Percentiles rank a stretch among this genome's conserved stretches.
Conservation (phyloP, 2,113 vertebrate species). For the Grantiella picta region DNA sequence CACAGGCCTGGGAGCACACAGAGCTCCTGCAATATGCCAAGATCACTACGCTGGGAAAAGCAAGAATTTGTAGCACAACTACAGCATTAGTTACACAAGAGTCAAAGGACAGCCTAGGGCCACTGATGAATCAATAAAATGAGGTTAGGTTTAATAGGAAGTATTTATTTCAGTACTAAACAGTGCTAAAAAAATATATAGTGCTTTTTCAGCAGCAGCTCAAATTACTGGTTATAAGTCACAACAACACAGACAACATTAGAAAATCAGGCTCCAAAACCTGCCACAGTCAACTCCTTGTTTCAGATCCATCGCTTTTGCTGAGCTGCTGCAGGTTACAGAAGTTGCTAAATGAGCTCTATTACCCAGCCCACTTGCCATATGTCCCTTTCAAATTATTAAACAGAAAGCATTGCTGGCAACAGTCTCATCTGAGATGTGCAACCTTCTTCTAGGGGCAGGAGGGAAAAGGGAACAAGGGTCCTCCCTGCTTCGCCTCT, state of each 20-base stretch:
- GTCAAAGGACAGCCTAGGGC: not conserved
- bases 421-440: not conserved
- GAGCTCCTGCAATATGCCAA: not conserved
- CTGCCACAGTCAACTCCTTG: not conserved
- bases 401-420: not conserved
- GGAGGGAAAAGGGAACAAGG: not conserved
- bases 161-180: not conserved
- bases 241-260: not conserved
- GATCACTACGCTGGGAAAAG: not conserved
- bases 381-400: constrained; percentile 24
- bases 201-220: constrained; percentile 7
- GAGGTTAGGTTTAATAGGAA: not conserved
- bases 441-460: not conserved
- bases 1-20: not conserved
- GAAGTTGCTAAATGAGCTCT: constrained; percentile 2
- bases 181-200: not conserved
- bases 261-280: not conserved
- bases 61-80: not conserved
- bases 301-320: not conserved
- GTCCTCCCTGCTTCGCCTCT: not conserved
- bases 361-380: constrained; percentile 36
- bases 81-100: not conserved
- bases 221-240: not conserved
- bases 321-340: not conserved
- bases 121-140: constrained; percentile 12